Evolutionary conservation across 2,113 vertebrate species (phyloP).

Genomic region (Esox niger): DNA sequence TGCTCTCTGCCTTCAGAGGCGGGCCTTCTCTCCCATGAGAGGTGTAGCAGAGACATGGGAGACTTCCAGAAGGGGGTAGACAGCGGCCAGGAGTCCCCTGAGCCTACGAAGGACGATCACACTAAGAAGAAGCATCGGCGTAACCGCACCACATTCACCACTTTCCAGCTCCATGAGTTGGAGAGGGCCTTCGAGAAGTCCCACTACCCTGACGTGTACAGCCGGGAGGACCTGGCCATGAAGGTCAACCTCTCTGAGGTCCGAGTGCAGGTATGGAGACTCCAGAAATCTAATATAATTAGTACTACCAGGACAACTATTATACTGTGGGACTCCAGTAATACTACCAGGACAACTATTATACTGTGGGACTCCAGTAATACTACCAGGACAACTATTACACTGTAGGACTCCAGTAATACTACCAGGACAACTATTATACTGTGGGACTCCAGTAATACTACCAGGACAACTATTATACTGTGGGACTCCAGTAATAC

Average conservation of each 20-base stretch:
- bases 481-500: no score
- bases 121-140: constrained; percentile 86
- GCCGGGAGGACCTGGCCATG: constrained; percentile 87
- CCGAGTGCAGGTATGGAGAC: constrained; percentile 82
- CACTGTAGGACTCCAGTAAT: no score
- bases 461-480: no score
- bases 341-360: no score
- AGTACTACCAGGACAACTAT: no score
- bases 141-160: constrained; percentile 90
- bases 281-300: background rate
- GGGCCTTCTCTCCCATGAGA: constrained; percentile 77
- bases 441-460: no score
- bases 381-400: no score
- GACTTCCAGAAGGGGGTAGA: constrained; percentile 68
- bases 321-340: no score
- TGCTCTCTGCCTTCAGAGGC: constrained; percentile 50
- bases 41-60: constrained; percentile 72
- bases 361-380: no score
- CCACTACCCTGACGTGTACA: constrained; percentile 90
- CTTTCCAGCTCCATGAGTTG: constrained; percentile 89
- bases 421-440: no score
- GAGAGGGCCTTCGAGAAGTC: constrained; percentile 90
- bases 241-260: constrained; percentile 90
- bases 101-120: constrained; percentile 75
- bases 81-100: constrained; percentile 54